phyloP scores from a whole-genome alignment of 2,113 vertebrate species.

The Myodes glareolus region DNA sequence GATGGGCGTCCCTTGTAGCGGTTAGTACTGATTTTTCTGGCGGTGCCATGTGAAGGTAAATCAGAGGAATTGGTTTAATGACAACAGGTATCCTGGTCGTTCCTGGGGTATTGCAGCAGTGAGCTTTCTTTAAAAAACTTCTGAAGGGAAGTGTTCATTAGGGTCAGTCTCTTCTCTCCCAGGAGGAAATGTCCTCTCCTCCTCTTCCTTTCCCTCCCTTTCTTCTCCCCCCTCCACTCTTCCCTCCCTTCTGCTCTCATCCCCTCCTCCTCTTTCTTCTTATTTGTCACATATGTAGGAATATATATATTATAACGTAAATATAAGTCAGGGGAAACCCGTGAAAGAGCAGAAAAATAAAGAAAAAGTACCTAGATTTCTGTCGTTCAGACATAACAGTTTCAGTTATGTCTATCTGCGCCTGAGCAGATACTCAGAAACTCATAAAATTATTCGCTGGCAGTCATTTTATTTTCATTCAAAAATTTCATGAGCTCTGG shows the following conservation, averaged over 20 bases:
- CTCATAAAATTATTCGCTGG: background rate
- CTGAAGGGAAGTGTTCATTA: background rate
- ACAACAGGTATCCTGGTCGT: conserved; percentile 31
- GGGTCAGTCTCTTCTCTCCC: background rate
- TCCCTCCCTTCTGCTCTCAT: rapidly evolving
- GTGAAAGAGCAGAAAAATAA: conserved; percentile 9
- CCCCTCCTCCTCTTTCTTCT: background rate
- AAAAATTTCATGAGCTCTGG: background rate
- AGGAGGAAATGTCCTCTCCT: background rate
- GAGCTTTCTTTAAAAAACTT: conserved; percentile 26
- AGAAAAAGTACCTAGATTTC: conserved; percentile 47
- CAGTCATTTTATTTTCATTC: background rate
- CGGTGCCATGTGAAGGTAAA: background rate
- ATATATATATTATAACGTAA: background rate
- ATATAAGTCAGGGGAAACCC: background rate
- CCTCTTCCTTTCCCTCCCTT: background rate
- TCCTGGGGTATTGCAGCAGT: conserved; percentile 28
- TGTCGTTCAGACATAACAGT: background rate
- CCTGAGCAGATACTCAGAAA: background rate
- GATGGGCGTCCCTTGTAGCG: conserved; percentile 10
- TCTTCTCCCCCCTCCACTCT: background rate
- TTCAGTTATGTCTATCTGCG: background rate
- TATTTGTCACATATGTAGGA: background rate
- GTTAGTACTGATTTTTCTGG: conserved; percentile 53
- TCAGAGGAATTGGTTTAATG: conserved; percentile 63